Evolutionary conservation across 1,140 invertebrate genomes (phyloP).

Genomic region (Caenorhabditis tropicalis): DNA sequence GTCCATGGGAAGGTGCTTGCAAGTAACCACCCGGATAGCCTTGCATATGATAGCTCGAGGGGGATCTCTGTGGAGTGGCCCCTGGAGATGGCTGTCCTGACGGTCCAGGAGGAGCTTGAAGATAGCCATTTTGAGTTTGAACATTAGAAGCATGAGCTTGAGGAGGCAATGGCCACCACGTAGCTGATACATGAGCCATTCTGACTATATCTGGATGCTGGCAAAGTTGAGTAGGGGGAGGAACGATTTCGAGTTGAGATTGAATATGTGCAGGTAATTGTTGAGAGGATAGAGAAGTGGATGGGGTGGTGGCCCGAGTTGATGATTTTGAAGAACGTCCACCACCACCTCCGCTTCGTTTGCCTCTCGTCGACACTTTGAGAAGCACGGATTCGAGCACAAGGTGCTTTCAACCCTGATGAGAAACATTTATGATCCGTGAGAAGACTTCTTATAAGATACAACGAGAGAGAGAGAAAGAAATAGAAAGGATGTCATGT

Average conservation of each 20-base stretch:
- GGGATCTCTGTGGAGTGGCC: constrained; percentile 44
- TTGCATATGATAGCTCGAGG: constrained; percentile 36
- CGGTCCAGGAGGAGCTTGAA: background rate
- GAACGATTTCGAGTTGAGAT: constrained; percentile 29
- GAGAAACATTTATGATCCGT: background rate
- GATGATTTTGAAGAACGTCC: constrained; percentile 23
- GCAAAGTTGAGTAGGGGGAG: background rate
- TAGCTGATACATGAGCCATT: background rate
- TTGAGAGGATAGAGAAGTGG: constrained; percentile 10
- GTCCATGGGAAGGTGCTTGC: constrained; percentile 55
- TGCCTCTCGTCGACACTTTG: constrained; percentile 35
- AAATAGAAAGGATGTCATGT: too few relatives aligned
- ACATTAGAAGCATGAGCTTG: constrained; percentile 7
- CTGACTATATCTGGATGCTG: background rate
- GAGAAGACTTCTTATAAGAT: background rate
- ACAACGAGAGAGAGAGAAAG: background rate
- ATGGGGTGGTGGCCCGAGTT: constrained; percentile 24
- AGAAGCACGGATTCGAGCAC: constrained; percentile 18
- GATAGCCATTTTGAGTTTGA: background rate
- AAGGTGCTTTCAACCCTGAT: background rate
- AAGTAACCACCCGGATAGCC: constrained; percentile 52
- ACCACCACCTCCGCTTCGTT: constrained; percentile 33
- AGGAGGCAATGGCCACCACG: constrained; percentile 31
- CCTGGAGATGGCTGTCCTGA: constrained; percentile 23
- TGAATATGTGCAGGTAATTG: constrained; percentile 30